Conservation (phyloP, 2,797 vertebrate genomes). For the Xenopus petersii region DNA sequence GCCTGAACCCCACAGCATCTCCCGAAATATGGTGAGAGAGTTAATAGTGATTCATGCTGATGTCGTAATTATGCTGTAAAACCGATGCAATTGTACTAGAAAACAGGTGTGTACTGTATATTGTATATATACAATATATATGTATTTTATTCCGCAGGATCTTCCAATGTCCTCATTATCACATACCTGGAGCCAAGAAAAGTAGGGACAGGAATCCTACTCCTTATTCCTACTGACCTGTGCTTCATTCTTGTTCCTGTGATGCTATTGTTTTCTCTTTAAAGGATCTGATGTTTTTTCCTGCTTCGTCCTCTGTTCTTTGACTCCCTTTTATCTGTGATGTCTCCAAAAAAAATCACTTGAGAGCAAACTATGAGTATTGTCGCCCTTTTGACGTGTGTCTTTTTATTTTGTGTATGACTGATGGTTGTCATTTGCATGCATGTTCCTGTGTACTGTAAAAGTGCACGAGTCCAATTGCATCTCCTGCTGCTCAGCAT, state of each 20-base stretch:
- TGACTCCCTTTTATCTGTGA: constrained; percentile 18
- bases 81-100: not conserved
- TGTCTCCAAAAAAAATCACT: constrained; percentile 13
- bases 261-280: constrained; percentile 14
- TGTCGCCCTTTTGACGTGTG: constrained; percentile 7
- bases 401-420: no score
- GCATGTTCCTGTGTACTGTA: no score
- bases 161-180: constrained; percentile 31
- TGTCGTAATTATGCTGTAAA: not conserved
- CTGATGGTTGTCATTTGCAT: no score
- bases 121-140: no score
- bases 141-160: constrained; percentile 24
- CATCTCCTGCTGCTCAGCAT: no score
- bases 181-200: constrained; percentile 20
- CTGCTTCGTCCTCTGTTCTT: constrained; percentile 23
- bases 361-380: constrained; percentile 13
- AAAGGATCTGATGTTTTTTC: constrained; percentile 9
- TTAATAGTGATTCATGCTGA: not conserved
- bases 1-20: constrained; percentile 46
- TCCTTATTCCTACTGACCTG: not conserved
- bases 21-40: constrained; percentile 18
- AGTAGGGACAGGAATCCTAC: constrained; percentile 28
- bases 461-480: no score
- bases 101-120: no score
- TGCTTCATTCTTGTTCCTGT: constrained; percentile 28